Percentiles rank a stretch among this genome's conserved stretches.
Evolutionary conservation across 1,140 invertebrate genomes (phyloP).

Genomic region (Battus philenor): DNA sequence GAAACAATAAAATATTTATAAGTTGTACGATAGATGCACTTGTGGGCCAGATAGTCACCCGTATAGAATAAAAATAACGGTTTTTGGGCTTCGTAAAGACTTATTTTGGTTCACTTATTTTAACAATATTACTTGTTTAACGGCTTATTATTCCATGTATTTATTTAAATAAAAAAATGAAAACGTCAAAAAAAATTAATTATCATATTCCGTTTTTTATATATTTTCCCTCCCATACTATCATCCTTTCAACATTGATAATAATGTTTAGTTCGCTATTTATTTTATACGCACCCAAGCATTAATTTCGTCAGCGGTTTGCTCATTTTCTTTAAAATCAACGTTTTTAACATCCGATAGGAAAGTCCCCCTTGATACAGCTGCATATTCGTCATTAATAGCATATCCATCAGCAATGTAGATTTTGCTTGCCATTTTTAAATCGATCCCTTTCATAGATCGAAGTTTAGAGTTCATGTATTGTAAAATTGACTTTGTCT

Average conservation of each 20-base stretch:
- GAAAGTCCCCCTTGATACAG: no score
- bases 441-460: not conserved
- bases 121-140: not conserved
- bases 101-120: not conserved
- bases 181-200: not conserved
- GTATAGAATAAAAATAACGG: no score
- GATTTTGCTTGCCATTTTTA: no score
- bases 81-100: no score
- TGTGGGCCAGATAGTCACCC: no score
- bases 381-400: not conserved
- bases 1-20: no score
- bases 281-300: not conserved
- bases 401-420: not conserved
- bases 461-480: not conserved
- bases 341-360: not conserved
- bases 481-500: not conserved
- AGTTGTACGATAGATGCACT: not conserved
- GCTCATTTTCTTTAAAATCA: not conserved
- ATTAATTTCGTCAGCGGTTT: not conserved
- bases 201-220: not conserved
- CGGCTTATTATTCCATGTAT: not conserved
- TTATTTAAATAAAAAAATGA: not conserved
- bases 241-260: no score
- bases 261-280: no score
- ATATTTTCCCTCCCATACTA: no score